Percentiles rank a stretch among this genome's conserved stretches.
These are phyloP conservation scores for Phalacrocorax brasilianus DNA, from an alignment of 2,113 vertebrate species.

Conservation along the genomic window DNA sequence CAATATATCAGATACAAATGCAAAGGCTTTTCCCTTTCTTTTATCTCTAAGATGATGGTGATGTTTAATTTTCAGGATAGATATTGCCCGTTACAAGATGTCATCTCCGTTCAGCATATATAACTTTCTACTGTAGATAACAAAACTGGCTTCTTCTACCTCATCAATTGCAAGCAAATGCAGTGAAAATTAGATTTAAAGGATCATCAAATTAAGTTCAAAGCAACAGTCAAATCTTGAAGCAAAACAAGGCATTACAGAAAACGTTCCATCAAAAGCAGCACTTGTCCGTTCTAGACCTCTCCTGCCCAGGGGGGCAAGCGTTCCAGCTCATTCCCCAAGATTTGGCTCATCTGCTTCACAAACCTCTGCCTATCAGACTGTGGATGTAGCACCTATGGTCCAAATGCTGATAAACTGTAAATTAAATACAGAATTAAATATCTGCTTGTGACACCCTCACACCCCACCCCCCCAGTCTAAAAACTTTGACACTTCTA, in stretches of 20 bases:
- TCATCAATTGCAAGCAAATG: neutral
- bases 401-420: neutral
- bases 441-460: neutral
- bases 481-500: neutral
- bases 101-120: neutral
- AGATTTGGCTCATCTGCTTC: neutral
- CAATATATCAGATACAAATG: neutral
- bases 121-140: neutral
- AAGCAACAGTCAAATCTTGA: neutral
- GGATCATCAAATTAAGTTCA: neutral
- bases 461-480: neutral
- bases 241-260: neutral
- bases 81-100: neutral
- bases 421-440: neutral
- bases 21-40: neutral
- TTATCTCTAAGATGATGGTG: neutral
- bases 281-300: neutral
- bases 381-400: neutral
- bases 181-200: conserved; percentile 11
- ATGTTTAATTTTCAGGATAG: neutral
- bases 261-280: neutral
- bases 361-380: neutral
- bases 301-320: neutral
- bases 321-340: neutral
- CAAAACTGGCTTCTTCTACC: neutral